A percentile compares a stretch with the other conserved stretches of the same genome.
phyloP scores from a whole-genome alignment of 1,140 invertebrate genomes.

The Macrocentrus cingulum region DNA sequence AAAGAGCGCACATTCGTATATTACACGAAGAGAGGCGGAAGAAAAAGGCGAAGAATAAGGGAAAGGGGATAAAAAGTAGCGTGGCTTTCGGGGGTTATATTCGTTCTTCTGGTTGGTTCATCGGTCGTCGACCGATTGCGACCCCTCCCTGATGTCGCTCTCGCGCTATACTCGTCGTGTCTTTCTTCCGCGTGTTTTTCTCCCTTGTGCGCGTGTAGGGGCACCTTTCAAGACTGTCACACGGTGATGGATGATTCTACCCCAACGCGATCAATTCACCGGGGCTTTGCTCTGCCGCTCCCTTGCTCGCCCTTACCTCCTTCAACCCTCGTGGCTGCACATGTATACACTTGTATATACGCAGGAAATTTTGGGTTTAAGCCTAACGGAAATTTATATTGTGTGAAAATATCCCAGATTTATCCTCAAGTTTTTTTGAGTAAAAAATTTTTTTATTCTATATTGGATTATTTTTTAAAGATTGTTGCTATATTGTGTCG shows the following conservation, averaged over 20 bases:
- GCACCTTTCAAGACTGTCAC: slow-evolving; percentile 51
- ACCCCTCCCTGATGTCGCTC: slow-evolving; percentile 24
- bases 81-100: slow-evolving; percentile 37
- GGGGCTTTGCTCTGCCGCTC: slow-evolving; percentile 12
- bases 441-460: too few species aligned
- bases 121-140: slow-evolving; percentile 40
- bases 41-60: slow-evolving; percentile 2
- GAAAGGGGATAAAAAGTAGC: slow-evolving; percentile 10
- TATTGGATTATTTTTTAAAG: too few species aligned
- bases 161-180: slow-evolving; percentile 39
- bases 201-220: slow-evolving; percentile 31
- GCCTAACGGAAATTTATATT: too few species aligned
- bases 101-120: slow-evolving; percentile 47
- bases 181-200: slow-evolving; percentile 35
- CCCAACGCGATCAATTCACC: slow-evolving; percentile 56
- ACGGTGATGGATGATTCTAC: slow-evolving; percentile 57
- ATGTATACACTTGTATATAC: slow-evolving; percentile 1
- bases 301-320: slow-evolving; percentile 1
- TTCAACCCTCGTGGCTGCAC: not conserved
- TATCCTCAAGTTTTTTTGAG: too few species aligned
- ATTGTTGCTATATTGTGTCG: too few species aligned
- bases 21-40: slow-evolving; percentile 9
- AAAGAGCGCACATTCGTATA: slow-evolving; percentile 24
- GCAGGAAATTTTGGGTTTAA: too few species aligned
- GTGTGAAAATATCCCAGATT: too few species aligned